Conservation (phyloP, 2,888 invertebrate genomes). For the Orthonychiurus folsomi region DNA sequence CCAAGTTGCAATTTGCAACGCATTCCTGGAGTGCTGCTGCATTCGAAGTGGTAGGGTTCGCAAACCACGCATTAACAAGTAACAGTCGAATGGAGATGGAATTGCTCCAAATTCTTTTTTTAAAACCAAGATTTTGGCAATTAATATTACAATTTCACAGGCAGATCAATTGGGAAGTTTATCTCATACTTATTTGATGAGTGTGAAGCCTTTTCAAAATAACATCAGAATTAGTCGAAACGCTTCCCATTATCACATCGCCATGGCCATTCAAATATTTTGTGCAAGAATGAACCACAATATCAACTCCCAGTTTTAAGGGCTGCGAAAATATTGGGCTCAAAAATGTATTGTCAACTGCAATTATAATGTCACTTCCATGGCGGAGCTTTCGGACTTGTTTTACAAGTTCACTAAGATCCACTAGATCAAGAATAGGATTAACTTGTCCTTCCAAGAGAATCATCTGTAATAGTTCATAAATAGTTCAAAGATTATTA, state of each 20-base stretch:
- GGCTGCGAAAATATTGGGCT: constrained; percentile 46
- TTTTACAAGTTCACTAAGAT: constrained; percentile 48
- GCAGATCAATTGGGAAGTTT: neutral
- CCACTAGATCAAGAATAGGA: constrained; percentile 52
- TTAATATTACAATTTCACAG: neutral
- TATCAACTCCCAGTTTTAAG: constrained; percentile 51
- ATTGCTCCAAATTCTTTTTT: constrained; percentile 58
- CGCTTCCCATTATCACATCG: constrained; percentile 54
- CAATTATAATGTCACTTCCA: constrained; percentile 44
- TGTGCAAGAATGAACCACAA: constrained; percentile 52
- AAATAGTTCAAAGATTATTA: too few species aligned
- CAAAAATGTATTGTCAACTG: constrained; percentile 51
- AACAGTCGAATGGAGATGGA: constrained; percentile 97
- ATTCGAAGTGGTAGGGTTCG: constrained; percentile 88
- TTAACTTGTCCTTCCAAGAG: constrained; percentile 57
- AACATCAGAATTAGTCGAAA: constrained; percentile 47
- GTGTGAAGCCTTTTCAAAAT: constrained; percentile 48
- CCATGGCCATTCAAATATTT: constrained; percentile 57
- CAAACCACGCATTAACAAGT: constrained; percentile 80
- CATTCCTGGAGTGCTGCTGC: constrained; percentile 76
- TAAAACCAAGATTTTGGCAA: neutral
- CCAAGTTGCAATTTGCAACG: constrained; percentile 67
- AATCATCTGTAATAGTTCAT: constrained; percentile 42
- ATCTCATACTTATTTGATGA: constrained; percentile 48
- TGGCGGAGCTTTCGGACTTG: constrained; percentile 42